Evolutionary conservation across 1,140 invertebrate genomes (phyloP), one percentile per base, ranked within the genome.

Genomic region (Ceratitis capitata): DNA sequence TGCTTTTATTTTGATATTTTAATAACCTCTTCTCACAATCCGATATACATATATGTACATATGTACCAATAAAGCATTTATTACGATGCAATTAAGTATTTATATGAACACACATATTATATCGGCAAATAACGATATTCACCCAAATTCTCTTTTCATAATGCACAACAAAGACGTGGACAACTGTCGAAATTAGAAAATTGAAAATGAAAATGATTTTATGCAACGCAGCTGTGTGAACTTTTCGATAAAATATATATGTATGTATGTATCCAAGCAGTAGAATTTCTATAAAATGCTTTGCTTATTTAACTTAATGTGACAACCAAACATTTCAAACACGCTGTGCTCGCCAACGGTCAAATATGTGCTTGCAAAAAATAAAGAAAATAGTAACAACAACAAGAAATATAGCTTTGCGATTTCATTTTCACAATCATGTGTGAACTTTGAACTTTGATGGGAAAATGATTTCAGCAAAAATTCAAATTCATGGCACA

Each of bases 371-470:
- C 39, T 45, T 35, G 39, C 12, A 26, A 78, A 78, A 78, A 78
- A n/a, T n/a, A n/a, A n/a, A n/a, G n/a, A 0, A 26, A 9, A 42
- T 19, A 58, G 32, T 10, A 53, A 35, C 51, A 56, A 56, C 58
- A 5, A 19, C 9, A 84, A 58, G n/a, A 3, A 29, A 51, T 51
- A 82, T 23, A 23, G 10, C 29, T 84, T 10, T 45, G 53, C 83
- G 51, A 84, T 84, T 84, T 84, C 29, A 84, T 84, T 84, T 84
- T 84, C 83, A 84, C 83, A 84, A 84, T 84, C 53, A 56, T 84
- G 35, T 61, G 53, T 84, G 83, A 84, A 61, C 83, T 84, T 58
- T 84, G 83, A 84, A 84, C 83, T 84, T 84, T 84, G 83, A 49
- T 83, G 69, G 26, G 82, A 51, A n/a, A 83, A 51, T 83, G 53